Evolutionary conservation across 2,888 invertebrate species (phyloP), one percentile per base, ranked within the genome.

Genomic region (Patella depressa): DNA sequence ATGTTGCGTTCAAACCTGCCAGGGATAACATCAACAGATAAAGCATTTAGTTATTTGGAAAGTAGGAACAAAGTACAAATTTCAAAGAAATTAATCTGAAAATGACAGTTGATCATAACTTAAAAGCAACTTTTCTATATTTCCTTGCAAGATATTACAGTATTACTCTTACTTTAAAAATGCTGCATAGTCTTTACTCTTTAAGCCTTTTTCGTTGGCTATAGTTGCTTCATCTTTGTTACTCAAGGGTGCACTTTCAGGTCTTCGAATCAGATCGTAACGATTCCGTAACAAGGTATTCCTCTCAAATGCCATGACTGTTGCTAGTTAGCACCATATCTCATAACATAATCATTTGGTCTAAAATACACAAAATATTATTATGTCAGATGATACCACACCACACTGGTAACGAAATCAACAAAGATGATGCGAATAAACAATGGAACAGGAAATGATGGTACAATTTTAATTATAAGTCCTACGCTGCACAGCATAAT

Each of bases 141-240:
- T 45, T 45, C 45, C 45, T 45, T 9, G 45, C 45, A 45, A 45
- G 45, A 45, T 45, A 45, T 45, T 45, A 45, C 9, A 4, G 45
- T 45, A 7, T 45, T 45, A 53, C 54, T 80, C 82, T 80, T 85
- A 90, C 90, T 85, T 89, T 2, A 90, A 85, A 79, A 90, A 90
- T 65, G 88, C 82, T 69, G 90, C 90, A 87, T 90, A 90, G 79
- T 88, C 85, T 76, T 89, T 88, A 81, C 83, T 84, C 72, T 82
- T 80, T 53, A 77, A 75, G 54, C 81, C 83, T 72, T 77, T 80
- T 3, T 83, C 84, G 53, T 78, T 73, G 24, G 71, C 74, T 15
- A 71, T 57, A 24, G 82, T 81, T 19, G 84, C 84, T 24, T 83
- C 85, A 72, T 81, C 80, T 24, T 75, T 79, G 15, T 45, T 74